Percentiles rank a stretch among this genome's conserved stretches.
phyloP scores from a whole-genome alignment of 2,113 vertebrate genomes.

The Triplophysa siluroides region DNA sequence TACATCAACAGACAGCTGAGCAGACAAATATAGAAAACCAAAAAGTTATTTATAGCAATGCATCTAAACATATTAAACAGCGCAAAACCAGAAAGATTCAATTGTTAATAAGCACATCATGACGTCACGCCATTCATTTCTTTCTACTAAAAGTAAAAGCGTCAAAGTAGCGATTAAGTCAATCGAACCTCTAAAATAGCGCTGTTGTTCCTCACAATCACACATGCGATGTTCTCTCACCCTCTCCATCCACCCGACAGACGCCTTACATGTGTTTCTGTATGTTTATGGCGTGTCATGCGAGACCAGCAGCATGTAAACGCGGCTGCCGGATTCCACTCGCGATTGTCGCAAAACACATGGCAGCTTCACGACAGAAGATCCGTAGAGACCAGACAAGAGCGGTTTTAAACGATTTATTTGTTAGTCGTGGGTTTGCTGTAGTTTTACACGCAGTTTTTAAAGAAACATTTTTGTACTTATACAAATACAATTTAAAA shows the following conservation, averaged over 20 bases:
- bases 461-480: too few relatives aligned
- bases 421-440: too few relatives aligned
- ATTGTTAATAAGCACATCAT: neutral
- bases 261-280: neutral
- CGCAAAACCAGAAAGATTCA: too few relatives aligned
- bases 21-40: constrained; percentile 3
- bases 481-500: too few relatives aligned
- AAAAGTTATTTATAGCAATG: constrained; percentile 1
- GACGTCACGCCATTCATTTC: constrained; percentile 15
- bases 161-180: neutral
- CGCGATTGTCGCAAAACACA: neutral
- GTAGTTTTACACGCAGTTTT: too few relatives aligned
- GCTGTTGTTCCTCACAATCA: neutral
- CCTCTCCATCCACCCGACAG: constrained; percentile 13
- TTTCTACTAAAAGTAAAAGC: neutral
- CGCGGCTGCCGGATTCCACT: neutral
- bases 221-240: constrained; percentile 15
- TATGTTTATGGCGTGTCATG: neutral
- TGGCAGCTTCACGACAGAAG: neutral
- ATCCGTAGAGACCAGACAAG: too few relatives aligned
- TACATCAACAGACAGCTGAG: neutral
- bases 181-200: neutral
- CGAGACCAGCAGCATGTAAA: neutral
- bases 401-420: too few relatives aligned
- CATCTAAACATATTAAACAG: neutral